Evolutionary conservation across 2,113 vertebrate genomes (phyloP).

Genomic region (Amazona vittata): DNA sequence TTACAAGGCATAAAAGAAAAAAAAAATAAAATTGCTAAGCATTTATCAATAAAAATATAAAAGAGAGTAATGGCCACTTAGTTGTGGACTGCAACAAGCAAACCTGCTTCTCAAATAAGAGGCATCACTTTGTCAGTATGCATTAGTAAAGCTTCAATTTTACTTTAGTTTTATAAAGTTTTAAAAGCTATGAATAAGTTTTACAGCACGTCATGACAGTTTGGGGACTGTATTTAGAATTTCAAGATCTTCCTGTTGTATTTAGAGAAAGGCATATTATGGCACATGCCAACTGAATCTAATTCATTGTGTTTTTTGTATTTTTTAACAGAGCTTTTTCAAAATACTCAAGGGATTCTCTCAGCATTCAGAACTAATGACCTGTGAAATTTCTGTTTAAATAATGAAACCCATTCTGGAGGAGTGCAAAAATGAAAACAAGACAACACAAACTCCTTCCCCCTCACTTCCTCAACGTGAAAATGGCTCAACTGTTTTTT

Average conservation of each 20-base stretch:
- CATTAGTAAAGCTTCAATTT: neutral
- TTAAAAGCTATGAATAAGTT: neutral
- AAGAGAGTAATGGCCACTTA: neutral
- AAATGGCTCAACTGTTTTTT: neutral
- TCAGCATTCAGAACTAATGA: conserved; percentile 69
- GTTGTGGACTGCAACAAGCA: neutral
- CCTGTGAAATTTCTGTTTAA: conserved; percentile 74
- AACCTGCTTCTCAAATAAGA: neutral
- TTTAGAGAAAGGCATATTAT: neutral
- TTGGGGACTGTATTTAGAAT: neutral
- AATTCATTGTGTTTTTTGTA: conserved; percentile 37
- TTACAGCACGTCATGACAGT: neutral
- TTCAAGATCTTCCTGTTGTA: conserved; percentile 13
- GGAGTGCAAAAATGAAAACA: neutral
- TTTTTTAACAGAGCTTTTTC: conserved; percentile 51
- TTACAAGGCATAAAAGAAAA: neutral
- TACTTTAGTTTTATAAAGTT: neutral
- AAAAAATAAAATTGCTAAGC: neutral
- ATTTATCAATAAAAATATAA: neutral
- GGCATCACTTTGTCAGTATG: neutral
- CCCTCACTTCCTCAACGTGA: neutral
- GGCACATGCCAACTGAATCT: conserved; percentile 42
- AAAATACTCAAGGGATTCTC: conserved; percentile 56
- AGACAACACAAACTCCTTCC: neutral
- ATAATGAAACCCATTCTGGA: conserved; percentile 30